Conservation (phyloP, 2,888 invertebrate species). For the Biston stratarius region DNA sequence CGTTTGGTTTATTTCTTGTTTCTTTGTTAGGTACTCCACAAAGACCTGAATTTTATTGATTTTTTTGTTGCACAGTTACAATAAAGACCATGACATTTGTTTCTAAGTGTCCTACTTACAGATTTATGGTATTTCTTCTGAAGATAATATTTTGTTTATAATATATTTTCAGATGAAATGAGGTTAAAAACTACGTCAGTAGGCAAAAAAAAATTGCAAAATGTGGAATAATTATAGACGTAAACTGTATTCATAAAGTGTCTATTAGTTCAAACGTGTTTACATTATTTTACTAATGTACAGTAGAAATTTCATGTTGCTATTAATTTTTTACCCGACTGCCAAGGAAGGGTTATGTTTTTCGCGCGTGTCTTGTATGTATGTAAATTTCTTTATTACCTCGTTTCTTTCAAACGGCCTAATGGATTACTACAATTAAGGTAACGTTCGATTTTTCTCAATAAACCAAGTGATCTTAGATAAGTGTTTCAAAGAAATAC, state of each 20-base stretch:
- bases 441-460: too few relatives aligned
- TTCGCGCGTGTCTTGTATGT: too few relatives aligned
- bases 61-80: not conserved
- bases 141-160: not conserved
- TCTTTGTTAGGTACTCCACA: not conserved
- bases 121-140: not conserved
- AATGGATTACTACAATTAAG: too few relatives aligned
- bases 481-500: too few relatives aligned
- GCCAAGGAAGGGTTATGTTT: too few relatives aligned
- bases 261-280: not conserved
- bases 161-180: not conserved
- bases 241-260: not conserved
- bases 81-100: not conserved
- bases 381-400: too few relatives aligned
- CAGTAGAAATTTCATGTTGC: too few relatives aligned
- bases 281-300: not conserved
- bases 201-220: not conserved
- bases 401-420: too few relatives aligned
- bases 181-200: constrained; percentile 14
- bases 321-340: too few relatives aligned
- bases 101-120: constrained; percentile 2
- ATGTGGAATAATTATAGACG: not conserved
- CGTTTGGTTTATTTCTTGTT: too few relatives aligned
- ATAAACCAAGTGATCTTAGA: too few relatives aligned
- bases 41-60: not conserved